Evolutionary conservation across 1,140 invertebrate genomes (phyloP).

Genomic region (Meloidogyne hapla): DNA sequence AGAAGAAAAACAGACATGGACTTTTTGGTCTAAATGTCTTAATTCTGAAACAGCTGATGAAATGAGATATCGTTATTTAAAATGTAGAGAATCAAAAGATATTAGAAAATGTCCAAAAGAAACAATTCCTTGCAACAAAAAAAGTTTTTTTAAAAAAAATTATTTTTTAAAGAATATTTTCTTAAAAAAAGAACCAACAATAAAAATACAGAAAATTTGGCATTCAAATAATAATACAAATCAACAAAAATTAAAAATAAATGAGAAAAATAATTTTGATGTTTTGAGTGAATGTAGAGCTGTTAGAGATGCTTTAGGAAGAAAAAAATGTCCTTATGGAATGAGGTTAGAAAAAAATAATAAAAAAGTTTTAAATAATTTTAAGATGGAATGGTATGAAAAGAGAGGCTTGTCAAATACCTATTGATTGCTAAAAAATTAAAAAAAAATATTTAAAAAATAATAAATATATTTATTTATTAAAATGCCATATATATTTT

Average conservation of each 20-base stretch:
- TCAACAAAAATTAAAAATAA: constrained; percentile 7
- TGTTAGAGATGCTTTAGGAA: constrained; percentile 44
- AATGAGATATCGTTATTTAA: constrained; percentile 52
- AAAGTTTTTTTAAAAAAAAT: constrained; percentile 19
- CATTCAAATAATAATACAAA: not conserved
- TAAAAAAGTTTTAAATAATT: not conserved
- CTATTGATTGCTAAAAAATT: constrained; percentile 31
- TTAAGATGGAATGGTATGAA: constrained; percentile 16
- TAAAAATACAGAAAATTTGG: constrained; percentile 13
- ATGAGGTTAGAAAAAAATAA: constrained; percentile 27
- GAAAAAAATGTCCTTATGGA: constrained; percentile 52
- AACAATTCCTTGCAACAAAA: constrained; percentile 42
- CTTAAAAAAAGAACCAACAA: not conserved
- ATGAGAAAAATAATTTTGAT: not conserved
- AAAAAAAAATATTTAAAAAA: not conserved
- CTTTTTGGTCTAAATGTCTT: constrained; percentile 29
- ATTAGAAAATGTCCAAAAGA: constrained; percentile 54
- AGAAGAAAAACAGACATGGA: constrained; percentile 29
- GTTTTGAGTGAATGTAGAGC: constrained; percentile 40
- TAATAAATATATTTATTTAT: not conserved
- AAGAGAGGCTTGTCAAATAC: constrained; percentile 29
- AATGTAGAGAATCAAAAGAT: constrained; percentile 49
- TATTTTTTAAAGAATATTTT: not conserved
- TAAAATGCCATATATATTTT: no score
- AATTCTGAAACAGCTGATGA: constrained; percentile 10